phyloP scores from a whole-genome alignment of 2,888 invertebrate species.

The Habrosyne pyritoides region DNA sequence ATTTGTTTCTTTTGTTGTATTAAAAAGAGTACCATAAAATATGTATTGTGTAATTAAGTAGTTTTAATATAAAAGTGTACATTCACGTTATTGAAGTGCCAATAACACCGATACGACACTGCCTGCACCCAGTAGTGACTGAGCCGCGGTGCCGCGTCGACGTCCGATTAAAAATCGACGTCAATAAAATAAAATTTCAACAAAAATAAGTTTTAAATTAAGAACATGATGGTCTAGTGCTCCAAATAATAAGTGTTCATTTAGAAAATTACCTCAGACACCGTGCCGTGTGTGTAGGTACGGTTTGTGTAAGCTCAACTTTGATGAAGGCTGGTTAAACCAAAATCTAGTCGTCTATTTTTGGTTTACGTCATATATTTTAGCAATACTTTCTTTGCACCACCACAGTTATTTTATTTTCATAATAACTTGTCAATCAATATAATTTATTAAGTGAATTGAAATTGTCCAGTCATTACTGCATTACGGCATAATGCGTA shows the following conservation, averaged over 20 bases:
- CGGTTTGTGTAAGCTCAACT: slow-evolving; percentile 39
- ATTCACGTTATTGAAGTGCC: slow-evolving; percentile 52
- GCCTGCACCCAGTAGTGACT: slow-evolving; percentile 71
- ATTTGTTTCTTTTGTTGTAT: neutral
- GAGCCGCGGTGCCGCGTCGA: slow-evolving; percentile 65
- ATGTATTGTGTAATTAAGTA: slow-evolving; percentile 5
- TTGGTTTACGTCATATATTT: slow-evolving; percentile 51
- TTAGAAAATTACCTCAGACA: slow-evolving; percentile 40
- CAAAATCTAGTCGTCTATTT: slow-evolving; percentile 53
- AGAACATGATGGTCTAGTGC: slow-evolving; percentile 64
- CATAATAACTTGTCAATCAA: slow-evolving; percentile 4
- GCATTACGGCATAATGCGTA: slow-evolving; percentile 67
- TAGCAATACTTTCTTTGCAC: slow-evolving; percentile 37
- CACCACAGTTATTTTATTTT: slow-evolving; percentile 25
- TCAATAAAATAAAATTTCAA: slow-evolving; percentile 43
- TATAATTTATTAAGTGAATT: slow-evolving; percentile 4
- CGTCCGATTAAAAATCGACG: slow-evolving; percentile 57
- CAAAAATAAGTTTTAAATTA: slow-evolving; percentile 53
- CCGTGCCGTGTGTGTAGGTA: slow-evolving; percentile 34
- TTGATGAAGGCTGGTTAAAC: slow-evolving; percentile 58
- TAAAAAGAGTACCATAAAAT: neutral
- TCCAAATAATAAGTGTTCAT: slow-evolving; percentile 40
- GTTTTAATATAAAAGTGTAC: slow-evolving; percentile 18
- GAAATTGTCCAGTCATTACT: slow-evolving; percentile 49
- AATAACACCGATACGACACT: slow-evolving; percentile 49